These are phyloP conservation scores for Sparidentex hasta DNA, from an alignment of 2,797 vertebrate species.

Conservation along the genomic window DNA sequence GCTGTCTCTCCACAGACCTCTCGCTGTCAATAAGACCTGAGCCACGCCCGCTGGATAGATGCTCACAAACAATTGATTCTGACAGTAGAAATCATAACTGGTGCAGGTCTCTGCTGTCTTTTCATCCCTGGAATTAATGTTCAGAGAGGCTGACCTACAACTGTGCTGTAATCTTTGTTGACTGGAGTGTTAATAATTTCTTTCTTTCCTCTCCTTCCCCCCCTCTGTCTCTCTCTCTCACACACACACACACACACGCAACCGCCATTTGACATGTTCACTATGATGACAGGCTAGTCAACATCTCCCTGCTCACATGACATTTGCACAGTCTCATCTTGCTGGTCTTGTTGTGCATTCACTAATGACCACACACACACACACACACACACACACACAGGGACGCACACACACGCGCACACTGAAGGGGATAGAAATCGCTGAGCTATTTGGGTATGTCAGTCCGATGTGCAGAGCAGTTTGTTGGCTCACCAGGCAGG, in stretches of 20 bases:
- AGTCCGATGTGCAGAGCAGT: slow-evolving; percentile 76
- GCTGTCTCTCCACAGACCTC: slow-evolving; percentile 34
- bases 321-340: slow-evolving; percentile 67
- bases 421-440: slow-evolving; percentile 55
- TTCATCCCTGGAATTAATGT: slow-evolving; percentile 17
- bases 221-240: neutral
- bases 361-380: slow-evolving; percentile 58
- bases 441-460: slow-evolving; percentile 80
- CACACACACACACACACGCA: neutral
- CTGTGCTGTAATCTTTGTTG: slow-evolving; percentile 9
- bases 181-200: slow-evolving; percentile 14
- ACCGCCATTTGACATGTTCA: slow-evolving; percentile 59
- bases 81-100: slow-evolving; percentile 47
- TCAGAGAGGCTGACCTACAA: slow-evolving; percentile 39
- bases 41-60: slow-evolving; percentile 12
- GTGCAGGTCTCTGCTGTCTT: slow-evolving; percentile 29
- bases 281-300: slow-evolving; percentile 62
- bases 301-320: slow-evolving; percentile 61
- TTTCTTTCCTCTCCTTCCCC: neutral
- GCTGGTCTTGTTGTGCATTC: slow-evolving; percentile 61
- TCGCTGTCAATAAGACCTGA: slow-evolving; percentile 42
- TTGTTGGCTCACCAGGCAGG: slow-evolving; percentile 75
- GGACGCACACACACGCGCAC: slow-evolving; percentile 27
- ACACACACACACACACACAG: slow-evolving; percentile 26
- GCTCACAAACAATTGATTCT: slow-evolving; percentile 38